Base-by-base conservation (phyloP, 2,113 vertebrate genomes). In the Nycticebus coucang region DNA sequence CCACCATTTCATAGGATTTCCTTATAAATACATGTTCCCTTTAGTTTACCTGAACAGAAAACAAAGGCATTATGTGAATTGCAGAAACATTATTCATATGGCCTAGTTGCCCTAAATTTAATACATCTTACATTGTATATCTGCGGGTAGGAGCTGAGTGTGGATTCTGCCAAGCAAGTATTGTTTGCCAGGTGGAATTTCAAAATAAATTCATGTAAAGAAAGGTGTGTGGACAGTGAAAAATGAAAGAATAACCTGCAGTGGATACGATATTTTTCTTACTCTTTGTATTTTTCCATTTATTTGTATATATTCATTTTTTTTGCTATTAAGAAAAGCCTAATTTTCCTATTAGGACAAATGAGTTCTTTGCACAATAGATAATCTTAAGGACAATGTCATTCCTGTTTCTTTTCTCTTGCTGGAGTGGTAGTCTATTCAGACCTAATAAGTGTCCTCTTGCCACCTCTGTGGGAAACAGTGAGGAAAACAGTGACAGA, bases 81-180 rank as follows among this genome's bases (percentile, higher is more conserved):
- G 2, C 14, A 9, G 57, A 72, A 88, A 71, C 19, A 66, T 35
- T 50, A 60, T 41, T 7, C 50, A 21, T 11, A 64, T 87, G 12
- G 24, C 7, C 17, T 5, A n/a, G 17, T 80, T 75, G 3, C 1
- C 50, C 5, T n/a, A 53, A 80, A 24, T 35, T 57, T 19, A 87
- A 68, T 5, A 62, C 5, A 57, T 30, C 41, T 66, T 10, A 22
- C 2, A 22, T 41, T 79, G 12, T 59, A 24, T 66, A 15, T 53
- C 30, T 45, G 0, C 26, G 2, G 10, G 11, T 69, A 19, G 26
- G 21, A 68, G 3, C 0, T 35, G 5, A 35, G 4, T 15, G 24
- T 88, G 33, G 55, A 41, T 77, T 88, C 35, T 69, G 4, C 14
- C 26, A 84, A 75, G 21, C 35, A 50, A 3, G 12, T 5, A 14